phyloP scores from a whole-genome alignment of 2,888 invertebrate genomes.

The Cryptus armator region DNA sequence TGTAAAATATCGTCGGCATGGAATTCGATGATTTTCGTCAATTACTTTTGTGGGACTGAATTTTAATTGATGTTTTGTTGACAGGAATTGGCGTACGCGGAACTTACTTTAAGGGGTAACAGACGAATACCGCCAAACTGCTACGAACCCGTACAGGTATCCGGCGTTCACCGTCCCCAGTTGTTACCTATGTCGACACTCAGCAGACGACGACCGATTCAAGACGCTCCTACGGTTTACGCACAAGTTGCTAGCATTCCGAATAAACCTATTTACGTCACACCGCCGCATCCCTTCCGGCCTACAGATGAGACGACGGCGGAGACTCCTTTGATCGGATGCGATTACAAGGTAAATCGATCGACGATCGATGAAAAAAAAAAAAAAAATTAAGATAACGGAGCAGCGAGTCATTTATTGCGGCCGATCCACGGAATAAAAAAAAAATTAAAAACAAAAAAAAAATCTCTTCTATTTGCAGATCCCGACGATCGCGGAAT shows the following conservation, averaged over 20 bases:
- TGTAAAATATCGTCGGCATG: too few species aligned
- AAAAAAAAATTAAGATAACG: too few species aligned
- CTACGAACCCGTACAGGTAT: constrained; percentile 81
- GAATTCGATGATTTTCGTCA: not conserved
- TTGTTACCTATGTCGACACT: constrained; percentile 83
- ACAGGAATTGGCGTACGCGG: constrained; percentile 82
- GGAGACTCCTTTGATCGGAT: constrained; percentile 83
- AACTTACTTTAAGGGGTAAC: constrained; percentile 79
- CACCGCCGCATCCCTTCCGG: constrained; percentile 81
- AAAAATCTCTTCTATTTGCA: constrained; percentile 62
- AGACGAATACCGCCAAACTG: constrained; percentile 83
- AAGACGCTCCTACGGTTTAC: constrained; percentile 80
- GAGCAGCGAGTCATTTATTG: too few species aligned
- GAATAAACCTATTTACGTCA: constrained; percentile 82
- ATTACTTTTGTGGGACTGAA: too few species aligned
- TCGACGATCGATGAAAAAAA: too few species aligned
- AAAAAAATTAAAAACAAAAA: not conserved
- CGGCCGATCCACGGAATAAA: too few species aligned
- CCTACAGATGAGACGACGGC: constrained; percentile 80
- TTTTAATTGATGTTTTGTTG: constrained; percentile 41
- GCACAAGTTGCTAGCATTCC: constrained; percentile 81
- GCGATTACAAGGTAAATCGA: constrained; percentile 81
- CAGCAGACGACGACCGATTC: constrained; percentile 79
- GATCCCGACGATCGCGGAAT: constrained; percentile 83
- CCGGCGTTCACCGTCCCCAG: constrained; percentile 80